phyloP scores from a whole-genome alignment of 2,113 vertebrate species.

The Thryonomys swinderianus region DNA sequence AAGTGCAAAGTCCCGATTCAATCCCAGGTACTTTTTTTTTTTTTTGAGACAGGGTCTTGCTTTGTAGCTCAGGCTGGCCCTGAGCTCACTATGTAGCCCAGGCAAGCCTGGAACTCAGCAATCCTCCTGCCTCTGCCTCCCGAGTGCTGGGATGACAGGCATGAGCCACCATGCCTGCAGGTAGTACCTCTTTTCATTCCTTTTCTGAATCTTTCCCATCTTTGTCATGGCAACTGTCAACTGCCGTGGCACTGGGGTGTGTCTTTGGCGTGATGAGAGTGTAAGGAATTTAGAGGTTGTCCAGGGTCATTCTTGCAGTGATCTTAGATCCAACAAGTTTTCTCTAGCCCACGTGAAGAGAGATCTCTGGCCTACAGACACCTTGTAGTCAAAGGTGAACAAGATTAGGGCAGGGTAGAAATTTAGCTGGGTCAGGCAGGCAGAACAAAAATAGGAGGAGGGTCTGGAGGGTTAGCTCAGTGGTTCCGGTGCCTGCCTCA shows the following conservation, averaged over 20 bases:
- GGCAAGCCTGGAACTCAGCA: too few relatives aligned
- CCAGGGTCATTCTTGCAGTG: background rate
- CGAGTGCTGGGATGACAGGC: too few relatives aligned
- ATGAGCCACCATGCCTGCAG: too few relatives aligned
- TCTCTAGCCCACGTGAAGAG: background rate
- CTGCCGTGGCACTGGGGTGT: background rate
- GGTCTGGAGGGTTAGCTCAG: too few relatives aligned
- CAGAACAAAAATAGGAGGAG: background rate
- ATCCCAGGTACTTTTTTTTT: too few relatives aligned
- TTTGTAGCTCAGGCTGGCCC: too few relatives aligned
- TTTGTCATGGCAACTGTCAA: background rate
- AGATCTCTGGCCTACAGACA: background rate
- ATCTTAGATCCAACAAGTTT: background rate
- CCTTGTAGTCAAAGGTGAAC: background rate
- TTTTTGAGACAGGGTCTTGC: too few relatives aligned
- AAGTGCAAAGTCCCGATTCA: too few relatives aligned
- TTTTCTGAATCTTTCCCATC: background rate
- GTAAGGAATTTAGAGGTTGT: background rate
- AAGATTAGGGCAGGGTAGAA: background rate
- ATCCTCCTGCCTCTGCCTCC: too few relatives aligned
- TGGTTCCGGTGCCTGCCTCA: too few relatives aligned
- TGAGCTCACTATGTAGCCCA: too few relatives aligned
- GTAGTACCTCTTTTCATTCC: background rate
- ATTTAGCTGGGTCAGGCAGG: background rate
- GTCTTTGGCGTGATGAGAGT: background rate